Percentiles rank a stretch among this genome's conserved stretches.
Conservation (phyloP, 2,797 vertebrate species). For the Arremon aurantiirostris region DNA sequence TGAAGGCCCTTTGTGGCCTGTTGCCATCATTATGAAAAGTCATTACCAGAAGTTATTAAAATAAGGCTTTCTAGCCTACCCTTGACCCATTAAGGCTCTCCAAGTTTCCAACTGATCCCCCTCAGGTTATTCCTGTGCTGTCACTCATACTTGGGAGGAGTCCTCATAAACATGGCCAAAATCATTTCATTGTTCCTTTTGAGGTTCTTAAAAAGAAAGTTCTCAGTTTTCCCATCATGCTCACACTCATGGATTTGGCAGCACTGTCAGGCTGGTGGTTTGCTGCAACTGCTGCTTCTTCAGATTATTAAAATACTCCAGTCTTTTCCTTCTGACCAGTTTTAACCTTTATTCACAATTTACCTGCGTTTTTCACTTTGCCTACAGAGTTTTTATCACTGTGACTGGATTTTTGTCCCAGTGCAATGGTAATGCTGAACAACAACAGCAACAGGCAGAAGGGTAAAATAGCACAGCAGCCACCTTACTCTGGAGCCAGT, state of each 20-base stretch:
- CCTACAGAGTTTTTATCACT: not conserved
- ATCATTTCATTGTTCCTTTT: not conserved
- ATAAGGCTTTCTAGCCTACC: not conserved
- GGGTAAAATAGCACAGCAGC: not conserved
- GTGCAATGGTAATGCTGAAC: not conserved
- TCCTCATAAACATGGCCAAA: not conserved
- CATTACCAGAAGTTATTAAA: not conserved
- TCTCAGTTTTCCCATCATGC: not conserved
- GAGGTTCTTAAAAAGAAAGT: not conserved
- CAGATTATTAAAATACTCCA: not conserved
- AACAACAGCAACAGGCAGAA: not conserved
- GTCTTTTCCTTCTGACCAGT: not conserved
- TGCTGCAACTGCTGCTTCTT: not conserved
- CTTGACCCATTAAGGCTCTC: not conserved
- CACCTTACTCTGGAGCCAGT: not conserved
- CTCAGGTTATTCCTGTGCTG: not conserved
- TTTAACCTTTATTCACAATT: not conserved
- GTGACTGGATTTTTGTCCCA: fast-evolving
- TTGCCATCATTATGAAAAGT: not conserved
- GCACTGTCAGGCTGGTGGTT: not conserved
- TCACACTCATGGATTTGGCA: not conserved
- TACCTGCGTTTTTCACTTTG: not conserved
- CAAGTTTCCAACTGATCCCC: not conserved
- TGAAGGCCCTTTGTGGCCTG: not conserved
- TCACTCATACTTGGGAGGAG: not conserved